Evolutionary conservation across 1,140 invertebrate genomes (phyloP), one percentile per base, ranked within the genome.

Genomic region (Neomicropteryx cornuta): DNA sequence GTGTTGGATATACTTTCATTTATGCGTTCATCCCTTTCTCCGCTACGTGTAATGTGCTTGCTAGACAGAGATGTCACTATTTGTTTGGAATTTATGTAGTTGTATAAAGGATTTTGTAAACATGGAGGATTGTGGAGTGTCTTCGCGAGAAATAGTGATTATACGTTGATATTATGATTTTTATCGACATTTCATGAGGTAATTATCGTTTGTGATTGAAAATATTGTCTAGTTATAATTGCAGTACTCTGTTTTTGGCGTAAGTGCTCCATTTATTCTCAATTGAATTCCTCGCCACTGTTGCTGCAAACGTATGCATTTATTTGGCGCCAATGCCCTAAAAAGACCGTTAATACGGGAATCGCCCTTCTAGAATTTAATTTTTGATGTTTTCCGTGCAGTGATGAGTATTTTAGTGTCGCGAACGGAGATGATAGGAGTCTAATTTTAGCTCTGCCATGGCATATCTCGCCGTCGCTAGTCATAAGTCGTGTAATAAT

Each of bases 281-380:
- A n/a, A 17, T 35, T 36, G 19, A 35, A 16, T 37, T 24, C 37
- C 30, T 29, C 5, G 27, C 23, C 33, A 23, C 10, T 42, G 28
- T 42, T 42, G 34, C 33, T 42, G 40, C 37, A 42, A 42, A 42
- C 40, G 40, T 42, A 42, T 42, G 40, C 40, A 42, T n/a, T 42
- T 42, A 42, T 42, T 42, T 42, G 40, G 40, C 40, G 40, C 40
- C 33, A 42, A 42, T 42, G 40, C 24, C 34, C 28, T 23, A 27
- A 42, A 18, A 16, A 11, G 24, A 27, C n/a, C 24, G 24, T 27
- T 27, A n/a, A n/a, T n/a, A n/a, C n/a, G n/a, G n/a, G n/a, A n/a
- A n/a, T n/a, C n/a, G n/a, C n/a, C n/a, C n/a, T n/a, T n/a, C n/a
- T n/a, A n/a, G n/a, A n/a, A n/a, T n/a, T n/a, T n/a, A n/a, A n/a